These are phyloP conservation scores for Columbina picui DNA, from an alignment of 2,113 vertebrate genomes.

Conservation along the genomic window DNA sequence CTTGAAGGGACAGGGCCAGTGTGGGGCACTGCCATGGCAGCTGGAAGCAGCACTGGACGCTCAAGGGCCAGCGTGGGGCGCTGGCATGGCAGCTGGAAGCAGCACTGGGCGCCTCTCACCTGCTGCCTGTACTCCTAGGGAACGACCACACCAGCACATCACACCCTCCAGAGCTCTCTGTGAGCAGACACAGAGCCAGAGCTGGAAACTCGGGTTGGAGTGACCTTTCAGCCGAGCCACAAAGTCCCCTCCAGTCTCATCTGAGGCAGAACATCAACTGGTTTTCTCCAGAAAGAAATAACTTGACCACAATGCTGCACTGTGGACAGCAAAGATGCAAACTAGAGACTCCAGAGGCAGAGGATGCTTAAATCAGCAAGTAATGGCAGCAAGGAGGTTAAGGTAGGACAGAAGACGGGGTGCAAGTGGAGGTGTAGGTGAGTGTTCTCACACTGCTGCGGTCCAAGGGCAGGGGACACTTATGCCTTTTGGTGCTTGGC, in stretches of 20 bases:
- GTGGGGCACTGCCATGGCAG: no score
- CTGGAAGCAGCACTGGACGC: not conserved
- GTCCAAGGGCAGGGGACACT: not conserved
- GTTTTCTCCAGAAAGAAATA: not conserved
- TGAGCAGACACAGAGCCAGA: no score
- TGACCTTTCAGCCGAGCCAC: not conserved
- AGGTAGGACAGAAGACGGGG: not conserved
- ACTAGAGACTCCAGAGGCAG: not conserved
- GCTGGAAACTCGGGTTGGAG: not conserved
- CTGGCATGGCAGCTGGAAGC: fast-evolving
- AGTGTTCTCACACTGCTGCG: not conserved
- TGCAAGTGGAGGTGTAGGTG: not conserved
- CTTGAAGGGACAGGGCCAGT: no score
- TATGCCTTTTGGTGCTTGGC: not conserved
- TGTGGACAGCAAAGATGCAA: not conserved
- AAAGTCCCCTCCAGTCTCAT: not conserved
- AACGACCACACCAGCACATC: not conserved
- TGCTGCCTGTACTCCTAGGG: not conserved
- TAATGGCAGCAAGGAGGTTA: not conserved
- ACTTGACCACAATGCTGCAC: fast-evolving
- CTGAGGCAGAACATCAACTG: not conserved
- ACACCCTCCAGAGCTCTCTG: not conserved
- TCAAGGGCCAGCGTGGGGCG: no score
- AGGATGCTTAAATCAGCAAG: not conserved
- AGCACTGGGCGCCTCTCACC: not conserved